Conservation (phyloP, 2,888 invertebrate genomes). For the Hetaerina titia region DNA sequence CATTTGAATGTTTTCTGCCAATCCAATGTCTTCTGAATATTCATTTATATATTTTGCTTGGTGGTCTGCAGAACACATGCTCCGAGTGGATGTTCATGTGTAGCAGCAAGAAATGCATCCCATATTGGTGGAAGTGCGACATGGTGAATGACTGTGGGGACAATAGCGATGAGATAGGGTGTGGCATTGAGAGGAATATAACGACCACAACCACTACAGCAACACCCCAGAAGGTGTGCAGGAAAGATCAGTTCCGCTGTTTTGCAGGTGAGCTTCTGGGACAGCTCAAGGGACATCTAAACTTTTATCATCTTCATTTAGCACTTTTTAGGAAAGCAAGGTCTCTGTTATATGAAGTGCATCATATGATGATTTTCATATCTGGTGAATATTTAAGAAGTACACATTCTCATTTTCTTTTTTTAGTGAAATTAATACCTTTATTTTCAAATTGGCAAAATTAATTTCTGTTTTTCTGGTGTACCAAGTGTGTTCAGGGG, state of each 20-base stretch:
- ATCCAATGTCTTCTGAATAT: background rate
- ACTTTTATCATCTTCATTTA: no score
- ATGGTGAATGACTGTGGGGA: conserved; percentile 88
- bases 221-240: conserved; percentile 76
- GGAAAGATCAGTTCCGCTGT: conserved; percentile 81
- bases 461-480: no score
- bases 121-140: conserved; percentile 84
- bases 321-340: no score
- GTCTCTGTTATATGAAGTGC: no score
- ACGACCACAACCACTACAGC: conserved; percentile 72
- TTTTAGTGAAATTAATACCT: no score
- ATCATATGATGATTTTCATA: no score
- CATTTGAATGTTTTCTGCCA: background rate
- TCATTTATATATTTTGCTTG: background rate
- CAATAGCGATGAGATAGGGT: conserved; percentile 86
- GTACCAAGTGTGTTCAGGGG: no score
- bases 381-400: no score
- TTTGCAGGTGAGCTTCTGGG: conserved; percentile 74
- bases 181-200: conserved; percentile 74
- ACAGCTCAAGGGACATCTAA: no score
- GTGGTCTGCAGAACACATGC: conserved; percentile 77
- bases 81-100: conserved; percentile 90
- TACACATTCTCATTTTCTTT: no score
- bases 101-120: conserved; percentile 80
- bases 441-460: no score